A percentile compares a stretch with the other conserved stretches of the same genome.
Evolutionary conservation across 2,888 invertebrate genomes (phyloP).

Genomic region (Ophioninae sp.): DNA sequence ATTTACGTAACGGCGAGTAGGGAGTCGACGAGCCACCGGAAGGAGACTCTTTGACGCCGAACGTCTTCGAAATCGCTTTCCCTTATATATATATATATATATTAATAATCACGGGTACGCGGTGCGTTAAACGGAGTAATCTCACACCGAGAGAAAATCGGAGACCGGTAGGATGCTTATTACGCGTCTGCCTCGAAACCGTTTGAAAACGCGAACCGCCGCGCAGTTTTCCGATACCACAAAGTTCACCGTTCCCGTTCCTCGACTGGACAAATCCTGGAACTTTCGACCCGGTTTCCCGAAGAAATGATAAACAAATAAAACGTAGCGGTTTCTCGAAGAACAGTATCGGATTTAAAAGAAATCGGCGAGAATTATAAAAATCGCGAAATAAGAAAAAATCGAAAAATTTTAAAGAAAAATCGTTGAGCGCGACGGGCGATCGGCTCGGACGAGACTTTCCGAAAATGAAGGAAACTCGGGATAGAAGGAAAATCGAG

Average conservation of each 20-base stretch:
- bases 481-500: not conserved
- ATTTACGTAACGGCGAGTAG: too few relatives aligned
- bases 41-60: too few relatives aligned
- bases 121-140: slow-evolving; percentile 39
- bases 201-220: slow-evolving; percentile 68
- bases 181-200: slow-evolving; percentile 67
- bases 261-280: not conserved
- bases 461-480: not conserved
- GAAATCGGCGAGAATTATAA: not conserved
- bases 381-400: not conserved
- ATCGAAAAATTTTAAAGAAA: too few relatives aligned
- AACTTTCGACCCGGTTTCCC: not conserved
- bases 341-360: too few relatives aligned
- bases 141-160: slow-evolving; percentile 48
- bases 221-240: slow-evolving; percentile 66
- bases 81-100: not conserved
- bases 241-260: slow-evolving; percentile 3
- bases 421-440: not conserved
- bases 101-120: slow-evolving; percentile 13
- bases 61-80: too few relatives aligned
- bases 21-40: too few relatives aligned
- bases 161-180: slow-evolving; percentile 63
- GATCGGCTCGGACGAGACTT: not conserved
- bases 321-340: too few relatives aligned
- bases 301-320: not conserved